Evolutionary conservation across 2,888 invertebrate genomes (phyloP).

Genomic region (Pseudoips prasinana): DNA sequence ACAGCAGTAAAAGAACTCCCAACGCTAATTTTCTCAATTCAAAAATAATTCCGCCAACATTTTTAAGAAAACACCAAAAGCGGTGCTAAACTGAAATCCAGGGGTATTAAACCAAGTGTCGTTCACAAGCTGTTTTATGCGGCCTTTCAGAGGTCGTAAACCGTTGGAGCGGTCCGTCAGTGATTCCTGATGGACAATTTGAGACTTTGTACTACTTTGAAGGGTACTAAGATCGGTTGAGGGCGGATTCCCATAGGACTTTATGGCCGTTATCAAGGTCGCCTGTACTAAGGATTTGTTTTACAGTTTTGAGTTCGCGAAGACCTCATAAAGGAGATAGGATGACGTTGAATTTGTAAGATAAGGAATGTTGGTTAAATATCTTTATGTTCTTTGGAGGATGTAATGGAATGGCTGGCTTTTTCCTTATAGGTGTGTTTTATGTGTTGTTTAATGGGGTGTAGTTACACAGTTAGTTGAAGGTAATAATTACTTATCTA

Average conservation of each 20-base stretch:
- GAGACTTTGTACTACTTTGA: conserved; percentile 60
- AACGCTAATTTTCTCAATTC: conserved; percentile 17
- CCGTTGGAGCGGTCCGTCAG: conserved; percentile 57
- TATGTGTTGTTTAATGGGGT: conserved; percentile 11
- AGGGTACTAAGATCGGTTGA: conserved; percentile 34
- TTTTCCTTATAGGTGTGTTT: conserved; percentile 4
- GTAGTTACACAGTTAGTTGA: too few species aligned
- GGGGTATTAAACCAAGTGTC: conserved; percentile 67
- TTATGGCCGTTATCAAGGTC: conserved; percentile 41
- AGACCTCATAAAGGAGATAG: conserved; percentile 37
- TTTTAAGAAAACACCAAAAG: conserved; percentile 23
- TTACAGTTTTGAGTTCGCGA: conserved; percentile 41
- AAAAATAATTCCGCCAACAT: conserved; percentile 21
- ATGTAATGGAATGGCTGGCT: conserved; percentile 22
- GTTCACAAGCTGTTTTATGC: conserved; percentile 73
- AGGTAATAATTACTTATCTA: too few species aligned
- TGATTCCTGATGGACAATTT: conserved; percentile 80
- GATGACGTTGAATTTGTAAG: conserved; percentile 37
- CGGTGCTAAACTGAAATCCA: conserved; percentile 58
- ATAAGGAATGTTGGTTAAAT: conserved; percentile 37
- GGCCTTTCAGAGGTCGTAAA: conserved; percentile 64
- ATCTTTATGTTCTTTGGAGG: conserved; percentile 32
- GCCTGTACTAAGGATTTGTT: conserved; percentile 44
- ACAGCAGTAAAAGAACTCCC: conserved; percentile 15
- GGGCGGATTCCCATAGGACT: conserved; percentile 21